Evolutionary conservation across 2,113 vertebrate species (phyloP).

Genomic region (Piaya cayana): DNA sequence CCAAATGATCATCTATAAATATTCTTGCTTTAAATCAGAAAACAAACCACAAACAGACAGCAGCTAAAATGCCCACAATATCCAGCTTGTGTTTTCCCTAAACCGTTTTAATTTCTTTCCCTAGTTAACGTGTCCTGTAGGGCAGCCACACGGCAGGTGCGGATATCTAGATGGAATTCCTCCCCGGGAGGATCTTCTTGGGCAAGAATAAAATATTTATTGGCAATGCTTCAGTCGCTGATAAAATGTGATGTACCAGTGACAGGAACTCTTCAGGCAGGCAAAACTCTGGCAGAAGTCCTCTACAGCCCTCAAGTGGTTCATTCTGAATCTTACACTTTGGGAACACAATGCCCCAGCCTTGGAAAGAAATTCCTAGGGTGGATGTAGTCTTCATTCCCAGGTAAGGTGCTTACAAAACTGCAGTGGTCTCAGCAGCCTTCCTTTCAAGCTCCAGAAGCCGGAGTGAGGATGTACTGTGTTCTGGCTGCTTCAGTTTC

Average conservation of each 20-base stretch:
- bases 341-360: neutral
- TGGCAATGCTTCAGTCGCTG: neutral
- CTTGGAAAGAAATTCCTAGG: neutral
- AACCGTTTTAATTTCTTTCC: neutral
- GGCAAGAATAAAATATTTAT: neutral
- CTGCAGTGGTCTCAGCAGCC: neutral
- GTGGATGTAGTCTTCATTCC: fast-evolving
- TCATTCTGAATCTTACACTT: neutral
- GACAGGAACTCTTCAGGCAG: fast-evolving
- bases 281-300: fast-evolving
- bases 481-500: neutral
- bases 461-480: no score
- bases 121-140: neutral
- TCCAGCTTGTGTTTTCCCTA: neutral
- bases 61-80: neutral
- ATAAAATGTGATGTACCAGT: fast-evolving
- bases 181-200: neutral
- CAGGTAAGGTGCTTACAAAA: neutral
- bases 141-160: neutral
- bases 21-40: neutral
- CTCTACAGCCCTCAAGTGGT: slow-evolving; percentile 54
- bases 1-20: neutral
- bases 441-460: neutral
- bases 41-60: neutral
- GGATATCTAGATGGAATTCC: neutral